Percentiles rank a stretch among this genome's conserved stretches.
phyloP scores from a whole-genome alignment of 2,113 vertebrate genomes.

The Tychaedon coryphoeus region DNA sequence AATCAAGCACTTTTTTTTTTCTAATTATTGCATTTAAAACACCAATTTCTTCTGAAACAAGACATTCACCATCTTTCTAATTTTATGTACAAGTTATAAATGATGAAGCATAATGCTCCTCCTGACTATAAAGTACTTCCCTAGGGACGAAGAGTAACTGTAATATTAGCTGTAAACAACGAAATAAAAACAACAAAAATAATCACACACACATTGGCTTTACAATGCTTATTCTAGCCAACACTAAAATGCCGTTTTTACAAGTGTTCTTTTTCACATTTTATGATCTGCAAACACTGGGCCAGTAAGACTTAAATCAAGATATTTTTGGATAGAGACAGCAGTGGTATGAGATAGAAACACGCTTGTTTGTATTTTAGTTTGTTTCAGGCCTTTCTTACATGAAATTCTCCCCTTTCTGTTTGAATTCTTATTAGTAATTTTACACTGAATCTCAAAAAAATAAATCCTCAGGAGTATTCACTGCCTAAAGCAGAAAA shows the following conservation, averaged over 20 bases:
- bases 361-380: fast-evolving
- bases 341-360: neutral
- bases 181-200: neutral
- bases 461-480: neutral
- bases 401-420: neutral
- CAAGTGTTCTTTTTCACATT: neutral
- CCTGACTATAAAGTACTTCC: neutral
- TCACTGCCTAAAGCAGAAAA: neutral
- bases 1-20: neutral
- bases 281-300: neutral
- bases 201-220: neutral
- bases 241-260: neutral
- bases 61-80: neutral
- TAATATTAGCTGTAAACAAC: neutral
- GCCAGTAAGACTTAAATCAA: neutral
- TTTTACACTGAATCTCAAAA: neutral
- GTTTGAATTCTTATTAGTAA: neutral
- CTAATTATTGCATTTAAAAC: neutral
- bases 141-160: neutral
- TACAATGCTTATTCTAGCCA: neutral
- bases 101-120: neutral
- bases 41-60: neutral
- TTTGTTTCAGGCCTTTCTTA: neutral
- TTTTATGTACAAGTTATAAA: neutral
- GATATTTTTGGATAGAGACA: neutral